These are phyloP conservation scores for Megamerina dolium DNA, from an alignment of 2,888 invertebrate genomes.

Conservation along the genomic window DNA sequence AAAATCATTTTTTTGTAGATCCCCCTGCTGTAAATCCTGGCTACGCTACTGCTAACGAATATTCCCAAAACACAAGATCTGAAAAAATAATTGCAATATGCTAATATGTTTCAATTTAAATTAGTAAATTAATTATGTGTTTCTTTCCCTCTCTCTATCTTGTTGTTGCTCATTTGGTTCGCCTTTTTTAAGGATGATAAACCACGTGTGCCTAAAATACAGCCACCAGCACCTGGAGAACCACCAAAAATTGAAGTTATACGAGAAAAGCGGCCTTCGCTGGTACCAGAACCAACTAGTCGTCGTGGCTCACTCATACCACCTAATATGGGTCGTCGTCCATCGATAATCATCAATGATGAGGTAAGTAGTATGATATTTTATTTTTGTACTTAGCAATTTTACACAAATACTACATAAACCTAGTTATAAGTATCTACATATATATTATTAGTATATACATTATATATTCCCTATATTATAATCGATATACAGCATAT, in stretches of 20 bases:
- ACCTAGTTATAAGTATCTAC: background rate
- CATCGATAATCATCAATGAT: slow-evolving; percentile 87
- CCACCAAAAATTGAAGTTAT: slow-evolving; percentile 85
- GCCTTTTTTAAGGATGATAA: slow-evolving; percentile 41
- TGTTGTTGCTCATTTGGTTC: too few relatives aligned
- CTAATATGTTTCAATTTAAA: too few relatives aligned
- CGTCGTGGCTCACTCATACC: slow-evolving; percentile 83
- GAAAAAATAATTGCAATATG: too few relatives aligned
- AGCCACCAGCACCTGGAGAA: slow-evolving; percentile 54
- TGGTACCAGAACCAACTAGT: slow-evolving; percentile 62
- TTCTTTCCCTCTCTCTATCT: too few relatives aligned
- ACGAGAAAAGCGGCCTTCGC: slow-evolving; percentile 76
- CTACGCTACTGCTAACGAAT: too few relatives aligned
- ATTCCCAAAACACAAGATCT: too few relatives aligned
- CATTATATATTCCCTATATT: too few relatives aligned
- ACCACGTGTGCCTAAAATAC: slow-evolving; percentile 62
- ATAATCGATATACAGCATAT: too few relatives aligned
- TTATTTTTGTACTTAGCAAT: background rate
- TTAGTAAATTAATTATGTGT: too few relatives aligned
- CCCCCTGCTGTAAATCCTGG: too few relatives aligned
- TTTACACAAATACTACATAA: slow-evolving; percentile 2
- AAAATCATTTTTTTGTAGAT: too few relatives aligned
- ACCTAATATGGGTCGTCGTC: slow-evolving; percentile 80
- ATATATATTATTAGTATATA: too few relatives aligned
- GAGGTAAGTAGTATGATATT: slow-evolving; percentile 82